Evolutionary conservation across 2,888 invertebrate genomes (phyloP).

Genomic region (Cryptophagus acutangulus): DNA sequence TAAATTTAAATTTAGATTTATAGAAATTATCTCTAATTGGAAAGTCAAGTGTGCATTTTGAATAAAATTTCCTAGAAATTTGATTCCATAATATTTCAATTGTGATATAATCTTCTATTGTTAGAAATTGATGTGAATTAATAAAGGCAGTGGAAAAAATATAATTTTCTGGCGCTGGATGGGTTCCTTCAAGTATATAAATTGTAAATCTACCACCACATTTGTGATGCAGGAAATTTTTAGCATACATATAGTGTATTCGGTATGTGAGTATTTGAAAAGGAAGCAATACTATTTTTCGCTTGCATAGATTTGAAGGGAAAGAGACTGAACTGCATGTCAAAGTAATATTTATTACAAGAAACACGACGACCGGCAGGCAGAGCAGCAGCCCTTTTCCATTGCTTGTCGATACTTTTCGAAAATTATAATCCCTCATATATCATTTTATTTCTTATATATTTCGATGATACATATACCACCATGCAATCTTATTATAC

Average conservation of each 20-base stretch:
- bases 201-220: background rate
- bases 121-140: no score
- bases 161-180: no score
- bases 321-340: constrained; percentile 20
- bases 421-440: constrained; percentile 24
- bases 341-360: constrained; percentile 27
- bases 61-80: no score
- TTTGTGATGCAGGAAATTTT: background rate
- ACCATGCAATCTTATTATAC: no score
- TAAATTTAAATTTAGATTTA: no score
- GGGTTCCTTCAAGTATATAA: background rate
- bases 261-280: constrained; percentile 8
- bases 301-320: constrained; percentile 24
- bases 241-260: no score
- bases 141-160: no score
- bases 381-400: constrained; percentile 15
- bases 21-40: no score
- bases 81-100: no score
- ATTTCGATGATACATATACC: no score
- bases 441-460: constrained; percentile 22
- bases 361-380: constrained; percentile 18
- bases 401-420: constrained; percentile 12
- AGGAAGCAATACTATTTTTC: constrained; percentile 24
- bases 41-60: no score
- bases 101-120: no score